phyloP scores from a whole-genome alignment of 2,797 vertebrate genomes.

The Schizothorax lantsangensis region DNA sequence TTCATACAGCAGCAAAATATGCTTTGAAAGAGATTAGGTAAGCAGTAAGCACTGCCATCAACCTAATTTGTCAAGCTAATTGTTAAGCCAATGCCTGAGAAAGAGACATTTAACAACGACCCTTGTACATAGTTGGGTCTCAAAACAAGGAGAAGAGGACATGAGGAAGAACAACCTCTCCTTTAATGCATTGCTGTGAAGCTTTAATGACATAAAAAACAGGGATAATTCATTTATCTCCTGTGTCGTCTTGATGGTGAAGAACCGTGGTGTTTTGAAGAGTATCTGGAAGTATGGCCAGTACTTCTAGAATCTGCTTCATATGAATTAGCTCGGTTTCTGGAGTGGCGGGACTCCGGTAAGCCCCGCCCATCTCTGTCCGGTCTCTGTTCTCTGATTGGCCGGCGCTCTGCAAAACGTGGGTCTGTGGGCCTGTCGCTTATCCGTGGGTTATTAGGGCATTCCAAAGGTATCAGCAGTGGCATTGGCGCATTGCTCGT shows the following conservation, averaged over 20 bases:
- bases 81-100: background rate
- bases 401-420: conserved; percentile 63
- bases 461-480: conserved; percentile 52
- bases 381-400: conserved; percentile 29
- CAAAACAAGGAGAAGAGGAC: background rate
- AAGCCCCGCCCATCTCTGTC: conserved; percentile 1
- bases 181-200: background rate
- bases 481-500: background rate
- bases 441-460: conserved; percentile 62
- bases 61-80: background rate
- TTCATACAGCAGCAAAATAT: background rate
- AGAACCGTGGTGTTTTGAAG: background rate
- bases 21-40: background rate
- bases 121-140: background rate
- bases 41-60: background rate
- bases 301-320: background rate
- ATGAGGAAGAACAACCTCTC: conserved; percentile 4
- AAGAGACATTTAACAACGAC: background rate
- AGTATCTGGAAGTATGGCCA: background rate
- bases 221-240: conserved; percentile 13
- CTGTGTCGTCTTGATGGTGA: background rate
- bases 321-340: background rate
- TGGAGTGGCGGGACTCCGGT: background rate
- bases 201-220: conserved; percentile 35
- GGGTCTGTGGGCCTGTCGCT: conserved; percentile 72